phyloP scores from a whole-genome alignment of 2,888 invertebrate genomes.

The Cylloceria caligata region DNA sequence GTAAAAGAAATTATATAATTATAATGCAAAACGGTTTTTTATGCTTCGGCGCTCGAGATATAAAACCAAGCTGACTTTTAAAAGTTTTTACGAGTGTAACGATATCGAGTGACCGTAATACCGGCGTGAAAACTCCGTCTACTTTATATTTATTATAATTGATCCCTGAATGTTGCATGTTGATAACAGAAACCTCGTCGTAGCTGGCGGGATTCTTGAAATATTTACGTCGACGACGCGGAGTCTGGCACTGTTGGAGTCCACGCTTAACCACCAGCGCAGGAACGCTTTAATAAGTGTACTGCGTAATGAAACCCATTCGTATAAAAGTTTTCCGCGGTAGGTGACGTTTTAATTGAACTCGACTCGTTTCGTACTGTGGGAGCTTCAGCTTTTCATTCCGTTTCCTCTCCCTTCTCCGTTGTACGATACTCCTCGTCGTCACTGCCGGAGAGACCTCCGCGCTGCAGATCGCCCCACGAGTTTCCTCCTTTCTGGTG shows the following conservation, averaged over 20 bases:
- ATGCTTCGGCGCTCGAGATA: background rate
- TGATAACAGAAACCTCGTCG: constrained; percentile 76
- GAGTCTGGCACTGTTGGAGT: background rate
- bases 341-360: constrained; percentile 82
- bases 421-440: constrained; percentile 34
- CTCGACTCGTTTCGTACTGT: constrained; percentile 70
- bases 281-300: constrained; percentile 82
- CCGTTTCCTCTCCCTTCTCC: constrained; percentile 31
- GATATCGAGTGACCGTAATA: constrained; percentile 1
- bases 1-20: constrained; percentile 44
- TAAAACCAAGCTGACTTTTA: background rate
- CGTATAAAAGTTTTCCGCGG: constrained; percentile 81
- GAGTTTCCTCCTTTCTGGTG: constrained; percentile 24
- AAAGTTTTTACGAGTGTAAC: background rate
- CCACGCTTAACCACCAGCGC: constrained; percentile 31
- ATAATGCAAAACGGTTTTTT: constrained; percentile 21
- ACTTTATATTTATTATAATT: constrained; percentile 58
- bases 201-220: constrained; percentile 28
- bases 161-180: constrained; percentile 67
- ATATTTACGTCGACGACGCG: constrained; percentile 62
- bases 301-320: constrained; percentile 83
- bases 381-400: constrained; percentile 46
- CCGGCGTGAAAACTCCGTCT: constrained; percentile 40
- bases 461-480: constrained; percentile 53
- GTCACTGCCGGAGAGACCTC: constrained; percentile 60